These are phyloP conservation scores for Oreochromis tanganicae DNA, from an alignment of 2,113 vertebrate genomes.

Conservation along the genomic window DNA sequence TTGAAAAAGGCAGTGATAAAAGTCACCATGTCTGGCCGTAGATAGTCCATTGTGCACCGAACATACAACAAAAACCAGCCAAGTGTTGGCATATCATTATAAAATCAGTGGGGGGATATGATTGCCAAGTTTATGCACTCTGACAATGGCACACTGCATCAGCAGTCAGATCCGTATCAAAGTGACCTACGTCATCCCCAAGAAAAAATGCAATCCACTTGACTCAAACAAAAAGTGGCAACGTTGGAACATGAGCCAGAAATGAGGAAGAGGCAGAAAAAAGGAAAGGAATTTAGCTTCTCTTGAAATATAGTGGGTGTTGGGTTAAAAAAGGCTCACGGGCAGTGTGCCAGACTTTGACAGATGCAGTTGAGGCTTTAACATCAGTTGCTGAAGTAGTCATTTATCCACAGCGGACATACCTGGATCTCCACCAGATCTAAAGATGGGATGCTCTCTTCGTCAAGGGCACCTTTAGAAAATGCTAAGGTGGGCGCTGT, in stretches of 20 bases:
- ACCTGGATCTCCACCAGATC: slow-evolving; percentile 50
- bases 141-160: slow-evolving; percentile 36
- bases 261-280: background rate
- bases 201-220: slow-evolving; percentile 17
- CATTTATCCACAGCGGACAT: slow-evolving; percentile 49
- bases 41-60: slow-evolving; percentile 14
- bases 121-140: slow-evolving; percentile 34
- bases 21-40: background rate
- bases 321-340: slow-evolving; percentile 37
- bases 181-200: slow-evolving; percentile 4
- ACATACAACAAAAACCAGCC: slow-evolving; percentile 15
- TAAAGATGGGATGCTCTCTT: slow-evolving; percentile 29
- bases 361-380: slow-evolving; percentile 50
- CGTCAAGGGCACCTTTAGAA: slow-evolving; percentile 60
- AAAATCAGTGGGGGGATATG: slow-evolving; percentile 13
- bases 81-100: slow-evolving; percentile 36
- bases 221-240: slow-evolving; percentile 37
- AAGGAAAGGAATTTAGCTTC: slow-evolving; percentile 5
- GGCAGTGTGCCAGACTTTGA: slow-evolving; percentile 60
- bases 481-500: slow-evolving; percentile 15
- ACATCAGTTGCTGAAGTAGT: slow-evolving; percentile 47
- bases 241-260: slow-evolving; percentile 1
- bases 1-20: background rate
- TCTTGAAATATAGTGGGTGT: slow-evolving; percentile 39
- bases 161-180: slow-evolving; percentile 43